phyloP scores from a whole-genome alignment of 2,888 invertebrate genomes.

The Lepeophtheirus nordmannii region DNA sequence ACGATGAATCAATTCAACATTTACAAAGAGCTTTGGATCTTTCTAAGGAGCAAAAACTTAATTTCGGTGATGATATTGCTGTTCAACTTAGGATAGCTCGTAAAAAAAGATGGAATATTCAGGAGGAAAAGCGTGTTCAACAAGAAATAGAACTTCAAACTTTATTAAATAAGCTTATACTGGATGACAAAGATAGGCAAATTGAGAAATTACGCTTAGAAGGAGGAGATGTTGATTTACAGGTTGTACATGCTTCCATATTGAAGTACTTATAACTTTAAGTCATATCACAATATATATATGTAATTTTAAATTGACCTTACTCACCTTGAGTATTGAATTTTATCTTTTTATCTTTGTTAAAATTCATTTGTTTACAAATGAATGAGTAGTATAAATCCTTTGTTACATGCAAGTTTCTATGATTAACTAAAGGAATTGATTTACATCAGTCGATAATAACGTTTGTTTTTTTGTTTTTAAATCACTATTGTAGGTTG shows the following conservation, averaged over 20 bases:
- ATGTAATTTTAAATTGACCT: no score
- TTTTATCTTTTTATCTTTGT: no score
- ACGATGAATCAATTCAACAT: constrained; percentile 93
- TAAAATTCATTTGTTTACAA: no score
- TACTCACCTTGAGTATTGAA: no score
- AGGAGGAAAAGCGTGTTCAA: constrained; percentile 82
- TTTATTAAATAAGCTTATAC: constrained; percentile 53
- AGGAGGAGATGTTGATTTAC: constrained; percentile 34
- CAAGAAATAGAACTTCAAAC: constrained; percentile 77
- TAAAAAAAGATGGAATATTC: constrained; percentile 75
- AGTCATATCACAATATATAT: no score
- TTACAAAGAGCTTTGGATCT: constrained; percentile 51
- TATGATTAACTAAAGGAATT: no score
- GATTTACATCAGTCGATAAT: neutral
- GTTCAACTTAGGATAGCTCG: constrained; percentile 71
- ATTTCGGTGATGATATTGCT: constrained; percentile 79
- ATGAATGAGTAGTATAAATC: no score
- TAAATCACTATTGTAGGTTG: constrained; percentile 27
- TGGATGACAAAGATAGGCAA: constrained; percentile 67
- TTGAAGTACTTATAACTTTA: no score
- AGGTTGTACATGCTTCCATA: constrained; percentile 7
- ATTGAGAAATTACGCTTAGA: constrained; percentile 47
- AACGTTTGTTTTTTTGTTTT: neutral
- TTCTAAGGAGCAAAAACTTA: constrained; percentile 21
- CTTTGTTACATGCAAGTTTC: no score